These are phyloP conservation scores for Alaudala cheleensis DNA, from an alignment of 2,113 vertebrate species.

Conservation along the genomic window DNA sequence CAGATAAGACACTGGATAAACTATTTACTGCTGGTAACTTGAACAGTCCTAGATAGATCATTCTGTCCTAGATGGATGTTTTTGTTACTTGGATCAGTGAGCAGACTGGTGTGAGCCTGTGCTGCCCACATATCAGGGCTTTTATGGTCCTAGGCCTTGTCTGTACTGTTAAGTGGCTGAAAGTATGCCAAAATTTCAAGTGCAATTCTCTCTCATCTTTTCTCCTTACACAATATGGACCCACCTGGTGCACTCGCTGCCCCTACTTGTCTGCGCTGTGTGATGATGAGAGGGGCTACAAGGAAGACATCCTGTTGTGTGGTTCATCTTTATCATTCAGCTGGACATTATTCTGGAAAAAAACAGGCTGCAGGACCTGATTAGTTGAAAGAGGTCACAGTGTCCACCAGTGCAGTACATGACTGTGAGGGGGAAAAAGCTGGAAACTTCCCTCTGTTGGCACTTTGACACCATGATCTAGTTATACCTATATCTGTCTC, in stretches of 20 bases:
- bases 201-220: background rate
- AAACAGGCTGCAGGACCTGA: background rate
- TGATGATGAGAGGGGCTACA: background rate
- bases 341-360: background rate
- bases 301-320: background rate
- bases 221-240: background rate
- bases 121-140: background rate
- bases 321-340: background rate
- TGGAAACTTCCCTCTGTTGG: background rate
- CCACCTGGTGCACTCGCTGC: too few species aligned
- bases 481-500: background rate
- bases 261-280: background rate
- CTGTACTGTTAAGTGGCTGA: background rate
- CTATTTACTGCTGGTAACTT: slow-evolving; percentile 20
- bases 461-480: background rate
- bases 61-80: background rate
- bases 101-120: background rate
- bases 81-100: background rate
- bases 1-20: slow-evolving; percentile 38
- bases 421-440: background rate
- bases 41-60: background rate
- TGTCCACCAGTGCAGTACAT: accelerated
- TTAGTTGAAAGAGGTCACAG: background rate
- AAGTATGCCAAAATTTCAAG: background rate
- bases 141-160: background rate